These are phyloP conservation scores for Clarias macrocephalus DNA, from an alignment of 2,113 vertebrate species.

Conservation along the genomic window DNA sequence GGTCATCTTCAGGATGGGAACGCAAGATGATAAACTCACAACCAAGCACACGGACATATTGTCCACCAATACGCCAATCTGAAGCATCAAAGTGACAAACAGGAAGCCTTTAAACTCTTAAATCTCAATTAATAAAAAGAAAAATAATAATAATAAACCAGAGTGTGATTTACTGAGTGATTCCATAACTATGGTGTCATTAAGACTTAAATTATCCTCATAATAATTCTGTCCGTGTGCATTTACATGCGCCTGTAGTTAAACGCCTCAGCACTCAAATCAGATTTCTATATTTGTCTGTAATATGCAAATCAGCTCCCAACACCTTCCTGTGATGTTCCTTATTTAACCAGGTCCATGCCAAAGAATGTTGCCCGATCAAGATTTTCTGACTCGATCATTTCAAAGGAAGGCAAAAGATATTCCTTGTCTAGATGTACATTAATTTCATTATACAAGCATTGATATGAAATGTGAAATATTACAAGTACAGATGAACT, in stretches of 20 bases:
- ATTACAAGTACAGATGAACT: background rate
- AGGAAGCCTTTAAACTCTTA: background rate
- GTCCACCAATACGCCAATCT: background rate
- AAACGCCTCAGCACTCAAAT: background rate
- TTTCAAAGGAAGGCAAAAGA: background rate
- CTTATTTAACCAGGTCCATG: background rate
- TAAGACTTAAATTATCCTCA: background rate
- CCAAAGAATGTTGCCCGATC: background rate
- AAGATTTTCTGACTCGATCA: background rate
- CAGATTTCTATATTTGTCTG: background rate
- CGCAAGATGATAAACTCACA: background rate
- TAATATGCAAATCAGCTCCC: conserved; percentile 5
- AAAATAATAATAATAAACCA: too few relatives aligned
- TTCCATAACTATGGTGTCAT: too few relatives aligned
- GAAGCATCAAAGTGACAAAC: background rate
- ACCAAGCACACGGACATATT: background rate
- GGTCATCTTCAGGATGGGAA: background rate
- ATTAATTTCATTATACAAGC: background rate
- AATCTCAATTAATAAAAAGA: background rate
- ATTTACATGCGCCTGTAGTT: background rate
- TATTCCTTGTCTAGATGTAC: background rate
- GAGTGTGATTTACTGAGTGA: background rate
- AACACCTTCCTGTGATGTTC: conserved; percentile 13
- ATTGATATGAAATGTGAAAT: background rate
- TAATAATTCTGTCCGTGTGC: background rate